Evolutionary conservation across 2,797 vertebrate species (phyloP), one percentile per base, ranked within the genome.

Genomic region (Momotus momota): DNA sequence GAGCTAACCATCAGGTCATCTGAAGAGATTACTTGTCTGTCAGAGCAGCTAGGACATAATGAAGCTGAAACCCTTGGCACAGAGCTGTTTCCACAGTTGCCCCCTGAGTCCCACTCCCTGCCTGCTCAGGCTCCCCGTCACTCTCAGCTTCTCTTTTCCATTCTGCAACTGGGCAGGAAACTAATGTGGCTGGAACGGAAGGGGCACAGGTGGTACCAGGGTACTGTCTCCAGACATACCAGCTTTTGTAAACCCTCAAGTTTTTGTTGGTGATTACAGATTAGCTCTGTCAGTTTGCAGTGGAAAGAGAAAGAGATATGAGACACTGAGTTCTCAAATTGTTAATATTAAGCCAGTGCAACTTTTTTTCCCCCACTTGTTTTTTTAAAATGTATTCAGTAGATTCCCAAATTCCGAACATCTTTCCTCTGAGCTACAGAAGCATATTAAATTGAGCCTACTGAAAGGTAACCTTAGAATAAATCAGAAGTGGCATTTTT

Each of bases 191-290:
- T 93, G 62, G 72, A 69, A 75, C 10, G 49, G 58, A 66, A 90
- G 62, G 91, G 54, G 77, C 85, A 88, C 85, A 96, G 93, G 90
- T 94, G 93, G 81, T 46, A 91, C 40, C 49, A 75, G 65, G 25
- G 14, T 79, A 38, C 72, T 73, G 70, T 70, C 91, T 94, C 48
- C 62, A 94, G 94, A 94, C 45, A 75, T 51, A 86, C 66, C 91
- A 96, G 87, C 82, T 96, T 89, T 91, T 79, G 38, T 65, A 86
- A 93, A 83, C 75, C 84, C 73, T 64, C 67, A 45, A 61, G 52
- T 43, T 92, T 94, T 82, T 75, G 77, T 79, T 8, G 2, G 38
- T 81, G 58, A 66, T 88, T 77, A 33, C 43, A 83, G 72, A 90
- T 86, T 3, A 3, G 18, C 17, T 83, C 62, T 25, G 12, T 69